Evolutionary conservation across 1,140 invertebrate species (phyloP).

Genomic region (Drosophila leontia): DNA sequence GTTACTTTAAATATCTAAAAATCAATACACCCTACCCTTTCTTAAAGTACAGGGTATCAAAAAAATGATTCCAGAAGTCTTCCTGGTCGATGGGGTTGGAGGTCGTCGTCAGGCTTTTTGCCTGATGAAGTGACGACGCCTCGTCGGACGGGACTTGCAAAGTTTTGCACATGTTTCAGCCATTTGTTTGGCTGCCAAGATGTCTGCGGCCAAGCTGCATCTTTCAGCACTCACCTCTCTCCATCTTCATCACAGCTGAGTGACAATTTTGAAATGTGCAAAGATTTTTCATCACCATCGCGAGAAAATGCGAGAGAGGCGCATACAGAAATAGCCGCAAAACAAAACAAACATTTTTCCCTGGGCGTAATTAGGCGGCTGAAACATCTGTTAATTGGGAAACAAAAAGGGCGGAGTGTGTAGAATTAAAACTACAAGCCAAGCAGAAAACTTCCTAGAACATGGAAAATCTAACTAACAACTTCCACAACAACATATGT

Average conservation of each 20-base stretch:
- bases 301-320: not conserved
- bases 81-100: slow-evolving; percentile 55
- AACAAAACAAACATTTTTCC: slow-evolving; percentile 38
- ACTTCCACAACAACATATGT: not conserved
- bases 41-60: not conserved
- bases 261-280: slow-evolving; percentile 66
- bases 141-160: slow-evolving; percentile 12
- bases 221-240: not conserved
- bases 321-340: slow-evolving; percentile 34
- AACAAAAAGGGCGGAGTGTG: slow-evolving; percentile 21
- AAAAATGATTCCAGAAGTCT: slow-evolving; percentile 38
- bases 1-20: not conserved
- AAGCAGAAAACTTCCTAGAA: slow-evolving; percentile 21
- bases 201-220: slow-evolving; percentile 47
- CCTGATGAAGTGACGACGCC: slow-evolving; percentile 70
- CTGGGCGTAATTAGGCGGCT: slow-evolving; percentile 53
- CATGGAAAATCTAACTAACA: slow-evolving; percentile 12
- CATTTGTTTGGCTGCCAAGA: slow-evolving; percentile 57
- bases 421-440: slow-evolving; percentile 8
- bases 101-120: slow-evolving; percentile 57
- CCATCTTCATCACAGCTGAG: slow-evolving; percentile 13
- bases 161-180: slow-evolving; percentile 52
- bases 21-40: not conserved
- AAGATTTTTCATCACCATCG: slow-evolving; percentile 29
- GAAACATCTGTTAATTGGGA: slow-evolving; percentile 54